Percentiles rank a stretch among this genome's conserved stretches.
phyloP scores from a whole-genome alignment of 2,113 vertebrate species.

The Nerophis ophidion region DNA sequence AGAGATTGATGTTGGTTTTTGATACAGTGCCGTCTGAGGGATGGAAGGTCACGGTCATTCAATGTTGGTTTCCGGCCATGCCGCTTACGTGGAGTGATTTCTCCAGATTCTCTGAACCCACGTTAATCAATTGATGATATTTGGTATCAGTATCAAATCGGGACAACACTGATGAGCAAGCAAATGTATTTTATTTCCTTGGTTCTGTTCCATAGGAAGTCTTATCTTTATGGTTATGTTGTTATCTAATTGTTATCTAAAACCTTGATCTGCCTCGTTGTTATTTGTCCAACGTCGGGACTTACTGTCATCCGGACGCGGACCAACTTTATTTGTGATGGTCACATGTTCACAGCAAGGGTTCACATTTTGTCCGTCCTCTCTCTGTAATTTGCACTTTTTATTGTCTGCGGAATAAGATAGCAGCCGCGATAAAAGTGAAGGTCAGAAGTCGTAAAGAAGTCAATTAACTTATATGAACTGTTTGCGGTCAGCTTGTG shows the following conservation, averaged over 20 bases:
- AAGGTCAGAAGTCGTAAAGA: conserved; percentile 11
- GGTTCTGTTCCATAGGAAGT: not conserved
- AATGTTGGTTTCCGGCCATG: too few species aligned
- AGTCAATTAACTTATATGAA: conserved; percentile 20
- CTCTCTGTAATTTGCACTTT: conserved; percentile 1
- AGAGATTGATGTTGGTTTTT: too few species aligned
- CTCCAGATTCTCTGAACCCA: too few species aligned
- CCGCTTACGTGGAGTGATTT: too few species aligned
- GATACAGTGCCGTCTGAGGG: too few species aligned
- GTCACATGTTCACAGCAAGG: not conserved
- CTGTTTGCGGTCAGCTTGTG: not conserved
- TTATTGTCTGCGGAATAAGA: conserved; percentile 12
- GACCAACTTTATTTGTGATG: not conserved
- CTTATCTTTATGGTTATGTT: too few species aligned
- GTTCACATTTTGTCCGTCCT: conserved; percentile 7
- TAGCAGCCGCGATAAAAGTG: not conserved
- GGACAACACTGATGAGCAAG: too few species aligned
- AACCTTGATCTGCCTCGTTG: not conserved
- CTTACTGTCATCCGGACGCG: not conserved
- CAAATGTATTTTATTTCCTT: not conserved
- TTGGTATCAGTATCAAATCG: too few species aligned
- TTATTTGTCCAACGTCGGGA: too few species aligned
- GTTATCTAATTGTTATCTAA: too few species aligned
- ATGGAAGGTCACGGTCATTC: too few species aligned
- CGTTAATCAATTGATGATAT: too few species aligned